Evolutionary conservation across 2,888 invertebrate species (phyloP).

Genomic region (Drosophila melanocephala): DNA sequence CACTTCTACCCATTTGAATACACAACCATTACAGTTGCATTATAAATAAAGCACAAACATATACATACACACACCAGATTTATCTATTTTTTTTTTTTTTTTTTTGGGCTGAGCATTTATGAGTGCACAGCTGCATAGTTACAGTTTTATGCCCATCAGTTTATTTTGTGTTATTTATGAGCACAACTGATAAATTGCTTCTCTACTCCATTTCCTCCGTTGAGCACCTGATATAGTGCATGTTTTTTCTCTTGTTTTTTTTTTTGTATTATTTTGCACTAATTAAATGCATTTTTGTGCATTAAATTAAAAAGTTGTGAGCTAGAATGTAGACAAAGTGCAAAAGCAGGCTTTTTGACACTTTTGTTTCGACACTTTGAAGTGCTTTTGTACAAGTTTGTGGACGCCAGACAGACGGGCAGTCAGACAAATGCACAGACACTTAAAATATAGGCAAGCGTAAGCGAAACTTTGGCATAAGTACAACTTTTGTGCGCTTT

Average conservation of each 20-base stretch:
- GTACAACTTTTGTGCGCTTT: conserved; percentile 57
- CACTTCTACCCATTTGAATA: conserved; percentile 62
- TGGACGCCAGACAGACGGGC: conserved; percentile 2
- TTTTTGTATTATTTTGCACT: conserved; percentile 16
- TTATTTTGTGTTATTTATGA: conserved; percentile 68
- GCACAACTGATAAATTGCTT: conserved; percentile 67
- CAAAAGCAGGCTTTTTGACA: conserved; percentile 72
- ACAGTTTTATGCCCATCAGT: conserved; percentile 63
- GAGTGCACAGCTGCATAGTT: conserved; percentile 41
- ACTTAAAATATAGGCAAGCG: conserved; percentile 47
- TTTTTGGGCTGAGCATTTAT: conserved; percentile 50
- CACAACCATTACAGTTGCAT: conserved; percentile 75
- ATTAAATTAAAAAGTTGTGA: conserved; percentile 68
- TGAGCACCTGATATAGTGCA: conserved; percentile 14
- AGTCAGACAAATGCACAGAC: conserved; percentile 47
- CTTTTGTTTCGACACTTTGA: conserved; percentile 80
- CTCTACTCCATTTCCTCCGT: conserved; percentile 1
- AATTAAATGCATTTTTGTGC: conserved; percentile 61
- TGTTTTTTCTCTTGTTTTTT: not conserved
- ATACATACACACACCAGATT: conserved; percentile 40
- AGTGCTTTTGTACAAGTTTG: conserved; percentile 66
- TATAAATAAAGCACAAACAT: conserved; percentile 55
- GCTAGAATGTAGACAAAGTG: conserved; percentile 63
- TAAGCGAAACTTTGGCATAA: conserved; percentile 44
- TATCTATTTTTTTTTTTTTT: conserved; percentile 60